A percentile compares a stretch with the other conserved stretches of the same genome.
Evolutionary conservation across 2,888 invertebrate species (phyloP).

Genomic region (Patella depressa): DNA sequence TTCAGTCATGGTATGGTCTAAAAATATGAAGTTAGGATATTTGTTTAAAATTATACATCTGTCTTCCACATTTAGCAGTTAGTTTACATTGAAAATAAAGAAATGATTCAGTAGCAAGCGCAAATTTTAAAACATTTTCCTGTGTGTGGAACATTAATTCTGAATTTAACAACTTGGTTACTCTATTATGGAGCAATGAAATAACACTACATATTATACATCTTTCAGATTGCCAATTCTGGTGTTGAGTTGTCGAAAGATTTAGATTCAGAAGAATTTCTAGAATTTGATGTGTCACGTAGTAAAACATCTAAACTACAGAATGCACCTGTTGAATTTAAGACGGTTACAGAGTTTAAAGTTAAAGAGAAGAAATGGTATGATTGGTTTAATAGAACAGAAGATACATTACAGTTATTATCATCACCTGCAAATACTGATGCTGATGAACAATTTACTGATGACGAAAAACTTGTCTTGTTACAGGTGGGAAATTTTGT

Average conservation of each 20-base stretch:
- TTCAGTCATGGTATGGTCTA: too few relatives aligned
- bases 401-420: constrained; percentile 65
- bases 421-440: constrained; percentile 62
- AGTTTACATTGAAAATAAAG: too few relatives aligned
- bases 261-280: constrained; percentile 34
- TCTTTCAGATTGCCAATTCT: constrained; percentile 63
- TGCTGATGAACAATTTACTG: constrained; percentile 74
- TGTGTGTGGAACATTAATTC: too few relatives aligned
- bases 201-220: background rate
- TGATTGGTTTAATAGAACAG: constrained; percentile 68
- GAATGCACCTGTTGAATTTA: constrained; percentile 50
- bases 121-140: too few relatives aligned
- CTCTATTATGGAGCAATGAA: too few relatives aligned
- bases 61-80: too few relatives aligned
- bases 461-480: constrained; percentile 73
- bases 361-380: constrained; percentile 53
- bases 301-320: constrained; percentile 40
- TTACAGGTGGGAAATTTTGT: constrained; percentile 54
- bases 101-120: too few relatives aligned
- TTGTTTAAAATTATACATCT: too few relatives aligned
- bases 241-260: constrained; percentile 65
- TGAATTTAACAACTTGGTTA: too few relatives aligned
- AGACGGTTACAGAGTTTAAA: constrained; percentile 62
- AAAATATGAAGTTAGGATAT: too few relatives aligned
- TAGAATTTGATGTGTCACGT: constrained; percentile 39